Percentiles rank a stretch among this genome's conserved stretches.
Conservation (phyloP, 2,888 invertebrate species). For the Scotopteryx bipunctaria region DNA sequence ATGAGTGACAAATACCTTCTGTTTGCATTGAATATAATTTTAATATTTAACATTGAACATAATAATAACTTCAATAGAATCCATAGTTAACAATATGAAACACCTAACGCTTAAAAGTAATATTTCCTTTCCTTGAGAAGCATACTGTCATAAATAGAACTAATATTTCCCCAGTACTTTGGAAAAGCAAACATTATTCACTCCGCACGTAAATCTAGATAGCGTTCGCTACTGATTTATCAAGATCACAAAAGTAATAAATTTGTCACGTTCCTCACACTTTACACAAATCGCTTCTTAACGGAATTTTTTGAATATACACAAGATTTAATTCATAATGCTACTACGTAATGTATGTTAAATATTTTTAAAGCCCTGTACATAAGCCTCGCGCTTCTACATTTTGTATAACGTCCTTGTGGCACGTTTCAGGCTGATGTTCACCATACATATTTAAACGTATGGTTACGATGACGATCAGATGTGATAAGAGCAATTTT, state of each 20-base stretch:
- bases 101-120: slow-evolving; percentile 15
- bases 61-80: not conserved
- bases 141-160: slow-evolving; percentile 38
- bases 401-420: too few relatives aligned
- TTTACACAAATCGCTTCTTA: slow-evolving; percentile 38
- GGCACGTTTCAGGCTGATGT: too few relatives aligned
- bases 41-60: not conserved
- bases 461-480: too few relatives aligned
- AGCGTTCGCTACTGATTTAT: slow-evolving; percentile 60
- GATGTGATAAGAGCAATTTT: too few relatives aligned
- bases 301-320: slow-evolving; percentile 51
- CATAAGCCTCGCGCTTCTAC: too few relatives aligned
- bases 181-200: slow-evolving; percentile 43
- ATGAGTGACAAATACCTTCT: too few relatives aligned
- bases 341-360: not conserved
- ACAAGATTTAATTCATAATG: slow-evolving; percentile 1
- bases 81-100: not conserved
- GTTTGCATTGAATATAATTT: not conserved
- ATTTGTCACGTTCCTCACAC: slow-evolving; percentile 63
- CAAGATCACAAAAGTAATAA: slow-evolving; percentile 65
- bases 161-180: slow-evolving; percentile 41
- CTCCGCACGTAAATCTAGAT: slow-evolving; percentile 59
- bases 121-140: slow-evolving; percentile 21
- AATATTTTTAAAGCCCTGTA: slow-evolving; percentile 19
- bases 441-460: too few relatives aligned